Evolutionary conservation across 1,140 invertebrate species (phyloP).

Genomic region (Diorhabda sublineata): DNA sequence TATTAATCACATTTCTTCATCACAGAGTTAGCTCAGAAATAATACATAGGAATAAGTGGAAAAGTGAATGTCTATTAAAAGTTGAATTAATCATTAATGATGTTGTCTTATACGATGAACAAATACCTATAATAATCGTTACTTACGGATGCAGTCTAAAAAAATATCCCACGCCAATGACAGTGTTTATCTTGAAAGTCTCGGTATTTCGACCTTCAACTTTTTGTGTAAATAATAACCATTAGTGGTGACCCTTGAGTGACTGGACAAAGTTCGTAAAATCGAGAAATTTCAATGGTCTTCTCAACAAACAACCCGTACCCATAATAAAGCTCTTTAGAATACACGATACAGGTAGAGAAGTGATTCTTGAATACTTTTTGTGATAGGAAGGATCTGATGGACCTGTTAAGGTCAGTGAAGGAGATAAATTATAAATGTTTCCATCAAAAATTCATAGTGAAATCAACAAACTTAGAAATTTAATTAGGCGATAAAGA

Average conservation of each 20-base stretch:
- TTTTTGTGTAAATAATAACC: slow-evolving; percentile 16
- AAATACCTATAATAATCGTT: too few relatives aligned
- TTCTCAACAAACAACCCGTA: slow-evolving; percentile 1
- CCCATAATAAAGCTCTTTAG: slow-evolving; percentile 8
- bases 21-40: too few relatives aligned
- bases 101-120: too few relatives aligned
- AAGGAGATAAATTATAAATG: neutral
- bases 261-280: slow-evolving; percentile 13
- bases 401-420: neutral
- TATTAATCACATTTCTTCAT: too few relatives aligned
- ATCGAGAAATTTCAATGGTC: slow-evolving; percentile 6
- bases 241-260: slow-evolving; percentile 14
- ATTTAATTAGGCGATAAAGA: too few relatives aligned
- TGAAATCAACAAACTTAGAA: too few relatives aligned
- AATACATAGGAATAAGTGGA: too few relatives aligned
- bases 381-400: neutral
- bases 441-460: too few relatives aligned
- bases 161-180: neutral
- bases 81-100: too few relatives aligned
- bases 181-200: neutral
- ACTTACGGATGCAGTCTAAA: too few relatives aligned
- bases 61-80: too few relatives aligned
- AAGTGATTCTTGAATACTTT: slow-evolving; percentile 6
- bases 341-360: slow-evolving; percentile 8
- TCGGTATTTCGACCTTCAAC: slow-evolving; percentile 12